A percentile compares a stretch with the other conserved stretches of the same genome.
Conservation (phyloP, 2,888 invertebrate species). For the Pheosia tremula region DNA sequence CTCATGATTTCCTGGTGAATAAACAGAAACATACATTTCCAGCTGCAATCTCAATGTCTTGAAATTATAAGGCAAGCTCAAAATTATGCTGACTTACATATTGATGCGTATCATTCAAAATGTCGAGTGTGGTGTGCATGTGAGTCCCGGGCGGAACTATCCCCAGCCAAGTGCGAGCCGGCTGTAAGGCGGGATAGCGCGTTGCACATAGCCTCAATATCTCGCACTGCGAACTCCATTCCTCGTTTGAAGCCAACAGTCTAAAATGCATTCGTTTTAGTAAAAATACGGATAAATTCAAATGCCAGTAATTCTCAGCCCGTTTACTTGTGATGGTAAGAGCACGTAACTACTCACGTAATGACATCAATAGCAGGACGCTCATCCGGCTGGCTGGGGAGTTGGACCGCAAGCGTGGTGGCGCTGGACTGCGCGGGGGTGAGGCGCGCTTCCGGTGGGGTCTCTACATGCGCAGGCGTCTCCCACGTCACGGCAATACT, state of each 20-base stretch:
- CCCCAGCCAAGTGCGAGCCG: conserved; percentile 53
- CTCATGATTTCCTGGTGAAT: too few species aligned
- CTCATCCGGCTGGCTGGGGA: conserved; percentile 45
- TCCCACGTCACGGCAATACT: conserved; percentile 40
- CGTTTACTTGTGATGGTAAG: too few species aligned
- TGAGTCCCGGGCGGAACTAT: conserved; percentile 49
- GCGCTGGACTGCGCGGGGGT: conserved; percentile 28
- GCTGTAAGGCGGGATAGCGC: conserved; percentile 49
- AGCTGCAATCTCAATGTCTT: too few species aligned
- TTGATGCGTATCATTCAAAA: conserved; percentile 62
- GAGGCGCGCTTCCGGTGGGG: conserved; percentile 24
- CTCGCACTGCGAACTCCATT: conserved; percentile 46
- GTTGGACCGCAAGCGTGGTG: conserved; percentile 32
- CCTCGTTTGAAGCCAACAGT: conserved; percentile 39
- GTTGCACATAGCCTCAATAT: conserved; percentile 41
- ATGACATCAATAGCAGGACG: conserved; percentile 46
- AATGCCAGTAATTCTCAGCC: too few species aligned
- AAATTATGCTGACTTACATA: conserved; percentile 38
- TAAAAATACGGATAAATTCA: too few species aligned
- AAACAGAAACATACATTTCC: too few species aligned
- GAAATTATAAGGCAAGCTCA: not conserved
- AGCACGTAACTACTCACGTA: conserved; percentile 41
- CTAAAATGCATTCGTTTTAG: not conserved
- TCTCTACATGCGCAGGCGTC: conserved; percentile 17
- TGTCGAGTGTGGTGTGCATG: conserved; percentile 34